Conservation (phyloP, 2,113 vertebrate species). For the Thalassarche chlororhynchos region DNA sequence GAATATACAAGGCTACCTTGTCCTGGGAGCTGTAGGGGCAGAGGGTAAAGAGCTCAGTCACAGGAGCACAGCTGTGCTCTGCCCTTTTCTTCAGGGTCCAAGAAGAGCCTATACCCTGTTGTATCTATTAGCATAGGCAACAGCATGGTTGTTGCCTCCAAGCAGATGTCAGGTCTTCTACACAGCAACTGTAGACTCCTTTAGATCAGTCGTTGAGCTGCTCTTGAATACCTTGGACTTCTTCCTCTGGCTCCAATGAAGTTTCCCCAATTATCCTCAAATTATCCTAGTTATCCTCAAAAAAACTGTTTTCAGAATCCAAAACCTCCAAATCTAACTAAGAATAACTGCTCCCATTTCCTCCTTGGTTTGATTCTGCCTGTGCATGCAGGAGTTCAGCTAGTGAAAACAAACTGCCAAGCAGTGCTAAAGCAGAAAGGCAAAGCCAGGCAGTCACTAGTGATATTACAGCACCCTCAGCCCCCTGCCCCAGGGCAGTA, state of each 20-base stretch:
- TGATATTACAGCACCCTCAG: not conserved
- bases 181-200: not conserved
- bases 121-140: not conserved
- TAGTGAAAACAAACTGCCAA: not conserved
- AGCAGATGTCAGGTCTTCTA: not conserved
- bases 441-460: not conserved
- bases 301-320: not conserved
- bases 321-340: not conserved
- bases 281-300: not conserved
- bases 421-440: not conserved
- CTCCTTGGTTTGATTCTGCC: not conserved
- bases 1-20: not conserved
- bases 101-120: not conserved
- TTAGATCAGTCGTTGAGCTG: not conserved
- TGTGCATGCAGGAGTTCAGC: not conserved
- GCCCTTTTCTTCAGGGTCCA: not conserved
- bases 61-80: not conserved
- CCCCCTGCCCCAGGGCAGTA: not conserved
- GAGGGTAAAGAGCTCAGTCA: not conserved
- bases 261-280: not conserved
- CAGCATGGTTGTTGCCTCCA: not conserved
- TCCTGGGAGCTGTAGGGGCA: not conserved
- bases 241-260: not conserved
- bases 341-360: not conserved
- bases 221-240: not conserved